Base-by-base conservation (phyloP, 2,888 invertebrate genomes). In the Ceratothoa steindachneri region DNA sequence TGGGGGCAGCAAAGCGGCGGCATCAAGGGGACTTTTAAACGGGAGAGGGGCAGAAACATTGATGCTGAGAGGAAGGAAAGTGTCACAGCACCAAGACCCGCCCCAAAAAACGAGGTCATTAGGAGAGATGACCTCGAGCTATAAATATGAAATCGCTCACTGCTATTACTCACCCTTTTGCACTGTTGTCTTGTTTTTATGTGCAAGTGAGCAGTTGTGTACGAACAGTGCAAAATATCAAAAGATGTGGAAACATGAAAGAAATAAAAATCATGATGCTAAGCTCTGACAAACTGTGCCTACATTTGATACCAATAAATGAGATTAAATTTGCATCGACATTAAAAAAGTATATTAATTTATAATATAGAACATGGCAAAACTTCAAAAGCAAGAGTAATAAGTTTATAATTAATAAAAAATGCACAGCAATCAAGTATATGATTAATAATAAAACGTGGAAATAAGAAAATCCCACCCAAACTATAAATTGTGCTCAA, bases 221-320 rank as follows among this genome's bases (percentile, higher is more conserved):
- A 76, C 76, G 71, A 76, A 73, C 73, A 76, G 76, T 76, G 76
- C 76, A 76, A 73, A 76, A 69, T 73, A 76, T 71, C 76, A 76
- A 76, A 76, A 60, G 19, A 60, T 60, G 60, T 60, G 60, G 24
- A 60, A 60, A 60, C 60, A 60, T 60, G n/a, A 60, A 60, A 24
- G 24, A 22, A 60, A 60, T 60, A 60, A 60, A 24, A 60, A 60
- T 60, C 77, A 78, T 78, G 77, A 78, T 78, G 77, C 77, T 71
- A 78, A 78, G 75, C 75, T 75, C 53, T 55, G 53, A 75, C 77
- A 78, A 75, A 71, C 71, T 73, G 73, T 72, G 77, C 76, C 76
- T 76, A 76, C 76, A 55, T 70, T 76, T 72, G 72, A 76, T 60
- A 60, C 60, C 60, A 60, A 60, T 60, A 60, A 60, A 60, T 60